phyloP scores from a whole-genome alignment of 2,113 vertebrate species.

The Carassius auratus region DNA sequence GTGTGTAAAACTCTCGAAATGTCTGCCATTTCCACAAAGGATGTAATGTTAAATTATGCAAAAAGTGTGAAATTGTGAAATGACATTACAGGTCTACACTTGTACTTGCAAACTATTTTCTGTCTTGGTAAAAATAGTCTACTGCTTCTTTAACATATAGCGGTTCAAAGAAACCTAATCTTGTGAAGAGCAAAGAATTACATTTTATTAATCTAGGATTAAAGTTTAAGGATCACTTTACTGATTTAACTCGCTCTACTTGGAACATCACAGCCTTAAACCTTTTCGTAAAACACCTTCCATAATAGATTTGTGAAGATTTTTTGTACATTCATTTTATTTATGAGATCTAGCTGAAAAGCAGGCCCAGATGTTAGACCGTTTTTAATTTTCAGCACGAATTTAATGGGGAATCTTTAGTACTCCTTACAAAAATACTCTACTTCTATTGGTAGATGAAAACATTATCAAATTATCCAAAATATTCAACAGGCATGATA shows the following conservation, averaged over 20 bases:
- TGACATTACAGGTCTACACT: background rate
- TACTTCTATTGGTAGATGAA: background rate
- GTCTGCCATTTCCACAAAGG: background rate
- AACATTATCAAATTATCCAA: background rate
- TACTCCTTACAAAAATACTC: background rate
- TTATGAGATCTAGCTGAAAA: background rate
- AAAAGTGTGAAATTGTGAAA: background rate
- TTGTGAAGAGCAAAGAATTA: background rate
- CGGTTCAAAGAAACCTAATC: background rate
- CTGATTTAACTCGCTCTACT: background rate
- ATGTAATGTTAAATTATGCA: background rate
- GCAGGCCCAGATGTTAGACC: background rate
- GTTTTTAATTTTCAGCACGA: background rate
- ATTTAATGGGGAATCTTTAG: background rate
- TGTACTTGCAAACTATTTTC: background rate
- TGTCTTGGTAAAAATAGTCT: background rate
- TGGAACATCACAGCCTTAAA: background rate
- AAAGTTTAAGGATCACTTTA: background rate
- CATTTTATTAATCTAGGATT: constrained; percentile 11
- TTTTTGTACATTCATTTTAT: background rate
- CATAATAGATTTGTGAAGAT: background rate
- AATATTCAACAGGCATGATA: background rate
- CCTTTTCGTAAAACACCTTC: background rate
- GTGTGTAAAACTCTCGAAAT: too few relatives aligned
- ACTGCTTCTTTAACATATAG: background rate